Base-by-base conservation (phyloP, 1,140 invertebrate species). In the Macrocentrus cingulum region DNA sequence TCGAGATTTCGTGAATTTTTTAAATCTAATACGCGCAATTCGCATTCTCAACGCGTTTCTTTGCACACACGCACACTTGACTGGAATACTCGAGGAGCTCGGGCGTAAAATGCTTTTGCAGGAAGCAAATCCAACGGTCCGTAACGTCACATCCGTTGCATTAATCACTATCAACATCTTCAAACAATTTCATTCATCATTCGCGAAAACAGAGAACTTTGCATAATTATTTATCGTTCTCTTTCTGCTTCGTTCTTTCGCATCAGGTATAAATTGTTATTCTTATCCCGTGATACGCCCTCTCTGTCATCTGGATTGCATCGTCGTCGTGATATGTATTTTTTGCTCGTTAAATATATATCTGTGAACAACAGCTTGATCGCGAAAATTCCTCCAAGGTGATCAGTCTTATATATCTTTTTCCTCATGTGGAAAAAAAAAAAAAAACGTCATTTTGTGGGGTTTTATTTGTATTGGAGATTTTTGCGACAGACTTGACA, bases 101-200 rank as follows among this genome's bases (percentile, higher is more conserved):
- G 11, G 15, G 37, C 37, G 15, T 15, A 15, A n/a, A n/a, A 15
- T 13, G 13, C 53, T 46, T 56, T 57, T 60, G 55, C 70, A 62
- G 65, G 68, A 68, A 70, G 62, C 64, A 51, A 55, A 59, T 63
- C 67, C 20, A 66, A 66, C 63, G 59, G 66, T 64, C 62, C 70
- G 36, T 69, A 64, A 69, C 65, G 66, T 70, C 63, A 70, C 61
- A 68, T 70, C 68, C 68, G 66, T 67, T 25, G 52, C 65, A 70
- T 68, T 67, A 72, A 70, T 67, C 60, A 15, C 41, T 7, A 29
- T 13, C 23, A 39, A 51, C 42, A 32, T 39, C 20, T 19, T 29
- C 0, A 36, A 36, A 51, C 25, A 18, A 16, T 22, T 48, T 39
- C 13, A n/a, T 39, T 39, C 36, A 8, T n/a, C 36, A 39, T 39